Conservation (phyloP, 1,140 invertebrate species). For the Capitella teleta region DNA sequence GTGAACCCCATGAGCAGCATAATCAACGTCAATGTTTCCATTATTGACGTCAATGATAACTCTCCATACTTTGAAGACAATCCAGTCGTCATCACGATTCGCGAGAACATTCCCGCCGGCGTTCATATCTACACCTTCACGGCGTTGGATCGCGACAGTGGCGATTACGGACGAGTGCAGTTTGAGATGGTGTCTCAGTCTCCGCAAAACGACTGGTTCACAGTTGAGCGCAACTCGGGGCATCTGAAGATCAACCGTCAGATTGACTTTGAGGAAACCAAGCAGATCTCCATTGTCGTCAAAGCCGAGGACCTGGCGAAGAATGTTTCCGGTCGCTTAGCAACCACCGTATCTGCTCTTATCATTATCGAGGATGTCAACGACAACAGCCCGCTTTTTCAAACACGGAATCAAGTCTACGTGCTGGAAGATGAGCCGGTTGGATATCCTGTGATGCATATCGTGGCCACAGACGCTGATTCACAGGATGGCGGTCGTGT, state of each 20-base stretch:
- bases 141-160: conserved; percentile 57
- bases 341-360: conserved; percentile 65
- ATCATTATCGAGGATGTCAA: conserved; percentile 66
- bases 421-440: conserved; percentile 47
- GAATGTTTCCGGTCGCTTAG: conserved; percentile 54
- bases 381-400: conserved; percentile 58
- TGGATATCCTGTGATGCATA: conserved; percentile 57
- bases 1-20: conserved; percentile 27
- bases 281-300: conserved; percentile 69
- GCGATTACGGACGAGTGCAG: conserved; percentile 70
- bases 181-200: conserved; percentile 78
- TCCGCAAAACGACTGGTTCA: conserved; percentile 52
- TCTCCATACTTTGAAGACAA: conserved; percentile 59
- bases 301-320: conserved; percentile 68
- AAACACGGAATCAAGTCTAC: conserved; percentile 18
- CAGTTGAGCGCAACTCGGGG: conserved; percentile 69
- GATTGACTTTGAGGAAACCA: conserved; percentile 70
- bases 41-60: conserved; percentile 91
- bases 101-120: conserved; percentile 1
- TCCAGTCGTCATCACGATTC: conserved; percentile 22
- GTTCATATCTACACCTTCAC: not conserved
- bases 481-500: conserved; percentile 73
- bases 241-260: conserved; percentile 57
- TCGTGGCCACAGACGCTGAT: conserved; percentile 77
- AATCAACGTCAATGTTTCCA: conserved; percentile 74